Evolutionary conservation across 2,888 invertebrate species (phyloP).

Genomic region (Timema podura): DNA sequence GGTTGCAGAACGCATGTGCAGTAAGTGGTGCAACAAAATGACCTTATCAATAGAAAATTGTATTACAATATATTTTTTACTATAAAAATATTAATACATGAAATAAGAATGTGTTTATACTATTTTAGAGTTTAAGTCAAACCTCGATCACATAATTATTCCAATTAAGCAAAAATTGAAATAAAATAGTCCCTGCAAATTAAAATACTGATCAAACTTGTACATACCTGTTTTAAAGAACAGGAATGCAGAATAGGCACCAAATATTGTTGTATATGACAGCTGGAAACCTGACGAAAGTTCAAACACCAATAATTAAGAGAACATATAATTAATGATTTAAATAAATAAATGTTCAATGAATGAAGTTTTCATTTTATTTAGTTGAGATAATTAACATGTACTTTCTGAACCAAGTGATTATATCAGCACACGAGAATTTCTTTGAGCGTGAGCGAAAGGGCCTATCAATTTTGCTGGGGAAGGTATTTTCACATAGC

Average conservation of each 20-base stretch:
- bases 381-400: no score
- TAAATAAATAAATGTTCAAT: no score
- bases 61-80: constrained; percentile 15
- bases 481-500: no score
- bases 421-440: no score
- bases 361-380: no score
- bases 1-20: constrained; percentile 93
- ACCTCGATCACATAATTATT: neutral
- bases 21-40: constrained; percentile 84
- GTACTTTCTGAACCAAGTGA: no score
- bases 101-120: no score
- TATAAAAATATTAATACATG: neutral
- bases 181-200: neutral
- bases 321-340: constrained; percentile 17
- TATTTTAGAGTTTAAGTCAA: no score
- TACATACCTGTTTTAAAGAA: constrained; percentile 75
- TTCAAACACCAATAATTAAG: constrained; percentile 33
- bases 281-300: constrained; percentile 74
- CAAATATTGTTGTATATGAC: constrained; percentile 87
- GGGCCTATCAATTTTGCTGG: no score
- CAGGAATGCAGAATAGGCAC: constrained; percentile 89
- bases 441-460: no score
- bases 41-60: constrained; percentile 51
- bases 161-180: neutral
- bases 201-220: neutral